phyloP scores from a whole-genome alignment of 2,797 vertebrate species.

The Chrosomus eos region DNA sequence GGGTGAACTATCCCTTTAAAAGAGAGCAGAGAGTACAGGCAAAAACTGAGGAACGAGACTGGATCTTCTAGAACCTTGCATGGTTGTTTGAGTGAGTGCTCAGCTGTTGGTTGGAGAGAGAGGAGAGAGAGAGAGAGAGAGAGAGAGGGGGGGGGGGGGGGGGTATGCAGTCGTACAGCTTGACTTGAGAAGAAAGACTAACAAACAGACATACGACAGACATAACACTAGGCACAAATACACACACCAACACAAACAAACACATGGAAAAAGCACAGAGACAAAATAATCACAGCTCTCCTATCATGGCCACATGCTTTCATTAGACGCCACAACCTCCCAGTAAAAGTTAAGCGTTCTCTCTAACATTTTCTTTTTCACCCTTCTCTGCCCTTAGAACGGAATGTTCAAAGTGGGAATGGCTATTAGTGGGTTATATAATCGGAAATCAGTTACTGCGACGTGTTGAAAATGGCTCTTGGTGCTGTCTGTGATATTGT shows the following conservation, averaged over 20 bases:
- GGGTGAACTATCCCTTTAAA: neutral
- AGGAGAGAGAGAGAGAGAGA: neutral
- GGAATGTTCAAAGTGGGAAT: constrained; percentile 56
- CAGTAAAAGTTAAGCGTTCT: neutral
- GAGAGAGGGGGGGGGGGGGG: neutral
- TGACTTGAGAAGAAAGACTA: constrained; percentile 4
- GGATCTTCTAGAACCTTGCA: neutral
- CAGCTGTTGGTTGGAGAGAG: constrained; percentile 1
- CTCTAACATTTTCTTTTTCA: neutral
- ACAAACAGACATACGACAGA: constrained; percentile 1
- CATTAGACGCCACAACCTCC: constrained; percentile 11
- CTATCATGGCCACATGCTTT: neutral
- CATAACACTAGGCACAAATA: constrained; percentile 13
- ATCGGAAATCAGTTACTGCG: constrained; percentile 36
- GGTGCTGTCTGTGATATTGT: constrained; percentile 16
- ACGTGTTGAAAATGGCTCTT: constrained; percentile 36
- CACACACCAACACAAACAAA: neutral
- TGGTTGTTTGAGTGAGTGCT: neutral
- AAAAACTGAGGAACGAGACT: constrained; percentile 11
- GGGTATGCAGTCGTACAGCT: constrained; percentile 16
- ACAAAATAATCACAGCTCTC: constrained; percentile 30
- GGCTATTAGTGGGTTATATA: constrained; percentile 46
- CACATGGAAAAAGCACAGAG: neutral
- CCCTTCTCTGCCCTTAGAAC: constrained; percentile 43
- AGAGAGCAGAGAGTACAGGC: constrained; percentile 11